phyloP scores from a whole-genome alignment of 2,888 invertebrate genomes.

The Saturnia pavonia region DNA sequence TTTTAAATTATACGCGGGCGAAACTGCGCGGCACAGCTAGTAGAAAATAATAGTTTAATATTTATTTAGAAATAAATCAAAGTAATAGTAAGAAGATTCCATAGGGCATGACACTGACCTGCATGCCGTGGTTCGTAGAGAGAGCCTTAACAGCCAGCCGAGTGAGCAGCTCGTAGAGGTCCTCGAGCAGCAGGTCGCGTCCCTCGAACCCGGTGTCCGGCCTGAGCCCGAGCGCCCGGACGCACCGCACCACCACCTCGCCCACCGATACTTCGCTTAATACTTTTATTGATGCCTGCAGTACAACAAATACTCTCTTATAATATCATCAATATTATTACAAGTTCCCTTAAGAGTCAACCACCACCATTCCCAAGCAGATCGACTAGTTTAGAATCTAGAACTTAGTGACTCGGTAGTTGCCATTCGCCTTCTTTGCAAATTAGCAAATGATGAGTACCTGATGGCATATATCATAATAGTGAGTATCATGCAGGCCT shows the following conservation, averaged over 20 bases:
- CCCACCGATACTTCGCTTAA: constrained; percentile 57
- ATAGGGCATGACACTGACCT: constrained; percentile 42
- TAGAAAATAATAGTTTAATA: too few species aligned
- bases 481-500: too few species aligned
- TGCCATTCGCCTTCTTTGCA: not conserved
- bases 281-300: constrained; percentile 59
- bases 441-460: too few species aligned
- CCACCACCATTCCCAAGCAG: too few species aligned
- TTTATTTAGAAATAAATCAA: too few species aligned
- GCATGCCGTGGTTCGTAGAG: constrained; percentile 53
- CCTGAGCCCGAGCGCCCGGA: constrained; percentile 53
- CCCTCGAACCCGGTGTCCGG: constrained; percentile 51
- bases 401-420: too few species aligned
- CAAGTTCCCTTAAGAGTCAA: too few species aligned
- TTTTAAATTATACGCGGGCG: too few species aligned
- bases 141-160: constrained; percentile 58
- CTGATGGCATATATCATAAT: too few species aligned
- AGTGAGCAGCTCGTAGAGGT: constrained; percentile 57
- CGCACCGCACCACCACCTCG: constrained; percentile 59
- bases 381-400: too few species aligned
- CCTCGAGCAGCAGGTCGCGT: constrained; percentile 56
- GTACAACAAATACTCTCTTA: not conserved
- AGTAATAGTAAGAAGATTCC: not conserved
- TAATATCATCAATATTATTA: too few species aligned
- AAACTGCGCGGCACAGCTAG: too few species aligned